Evolutionary conservation across 2,113 vertebrate species (phyloP), one percentile per base, ranked within the genome.

Genomic region (Brachyhypopomus occidentalis): DNA sequence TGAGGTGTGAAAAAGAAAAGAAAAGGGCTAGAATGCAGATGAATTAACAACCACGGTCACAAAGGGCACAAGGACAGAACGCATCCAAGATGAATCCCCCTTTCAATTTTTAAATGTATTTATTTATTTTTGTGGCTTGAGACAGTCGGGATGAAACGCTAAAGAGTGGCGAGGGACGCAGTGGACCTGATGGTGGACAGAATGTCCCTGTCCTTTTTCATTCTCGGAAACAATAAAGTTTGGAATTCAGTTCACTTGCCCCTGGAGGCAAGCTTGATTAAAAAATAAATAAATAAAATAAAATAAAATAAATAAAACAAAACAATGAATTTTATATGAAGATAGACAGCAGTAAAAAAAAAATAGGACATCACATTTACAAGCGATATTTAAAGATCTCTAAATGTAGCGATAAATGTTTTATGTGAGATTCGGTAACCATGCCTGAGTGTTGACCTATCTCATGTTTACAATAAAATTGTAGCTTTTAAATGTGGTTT

Each of bases 141-240:
- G 12, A 48, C 41, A 52, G 45, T 52, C 9, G 9, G 45, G 12
- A 52, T 52, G 9, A 52, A 14, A 52, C 12, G 45, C 7, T 19
- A 69, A 69, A 17, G 66, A 3, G 20, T 3, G 66, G 34, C 17
- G 7, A 69, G 16, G 63, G 1, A 5, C 4, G 14, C 63, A 52
- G 45, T 52, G 8, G 45, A 52, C 45, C 7, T 5, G 45, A 52
- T 11, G 12, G 12, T 34, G 27, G 25, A 66, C 30, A 17, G 63
- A 69, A 69, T 38, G 34, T 69, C 66, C 34, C 30, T 38, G 77
- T 34, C 72, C 72, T 56, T 67, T 67, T 30, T 27, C 66, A 45
- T 62, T 62, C 22, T 41, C 67, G 79, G 82, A 87, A 88, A 88
- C 80, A 86, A 88, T 85, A 86, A 84, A 45, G 77, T 83, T 27